Evolutionary conservation across 2,113 vertebrate species (phyloP), one percentile per base, ranked within the genome.

Genomic region (Enhydra lutris): DNA sequence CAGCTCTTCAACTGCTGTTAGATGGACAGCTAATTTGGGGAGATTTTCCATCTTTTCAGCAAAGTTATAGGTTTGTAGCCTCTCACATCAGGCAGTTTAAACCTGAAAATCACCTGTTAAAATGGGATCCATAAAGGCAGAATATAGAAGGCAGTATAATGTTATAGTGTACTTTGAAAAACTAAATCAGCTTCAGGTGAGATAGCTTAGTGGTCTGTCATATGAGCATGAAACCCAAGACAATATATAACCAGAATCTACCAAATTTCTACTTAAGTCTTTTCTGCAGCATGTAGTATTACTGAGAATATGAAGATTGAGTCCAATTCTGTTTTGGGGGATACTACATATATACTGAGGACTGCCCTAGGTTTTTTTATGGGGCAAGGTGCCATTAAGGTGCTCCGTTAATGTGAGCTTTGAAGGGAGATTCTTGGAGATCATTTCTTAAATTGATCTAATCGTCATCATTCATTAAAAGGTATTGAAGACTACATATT

Each of bases 11-110:
- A 82, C 74, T 95, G 36, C 23, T 94, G 21, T 90, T 91, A 71
- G 18, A 81, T 80, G 71, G 29, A 57, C 45, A 87, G 21, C 42
- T 95, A 94, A 91, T 93, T 93, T 81, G 14, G 69, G 63, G 78
- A 95, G 55, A 69, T 80, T 95, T 88, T 86, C 31, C 71, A 81
- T 39, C n/a, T 91, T 45, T 65, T 95, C 57, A 81, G n/a, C 34
- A 95, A 76, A 92, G 42, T 34, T 83, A 2, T 87, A 61, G 3
- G 31, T 84, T 8, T 84, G 55, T 26, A 74, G 13, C 65, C 17
- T 83, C 55, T 97, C 71, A 78, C 15, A 85, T 84, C n/a, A 81
- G 55, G 20, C 0, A 67, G 20, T 91, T 96, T 73, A 67, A 91
- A 96, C 29, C 42, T 71, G 63, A 69, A 82, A 85, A 80, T 84